Conservation (phyloP, 2,113 vertebrate genomes). For the Otocyon megalotis region DNA sequence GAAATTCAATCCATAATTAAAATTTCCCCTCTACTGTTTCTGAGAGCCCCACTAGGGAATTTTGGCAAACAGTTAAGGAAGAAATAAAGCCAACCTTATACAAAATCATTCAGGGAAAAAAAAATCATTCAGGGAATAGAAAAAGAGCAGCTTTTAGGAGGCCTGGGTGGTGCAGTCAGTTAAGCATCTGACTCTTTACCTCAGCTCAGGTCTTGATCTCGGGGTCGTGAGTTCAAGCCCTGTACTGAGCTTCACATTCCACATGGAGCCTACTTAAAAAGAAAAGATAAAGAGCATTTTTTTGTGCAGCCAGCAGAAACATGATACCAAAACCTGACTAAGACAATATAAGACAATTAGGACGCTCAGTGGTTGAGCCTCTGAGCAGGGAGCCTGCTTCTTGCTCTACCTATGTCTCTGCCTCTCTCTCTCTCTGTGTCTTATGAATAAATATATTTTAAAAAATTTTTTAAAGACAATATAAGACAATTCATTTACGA, state of each 20-base stretch:
- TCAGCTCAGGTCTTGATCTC: background rate
- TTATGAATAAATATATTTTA: too few species aligned
- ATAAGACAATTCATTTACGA: background rate
- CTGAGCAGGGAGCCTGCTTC: too few species aligned
- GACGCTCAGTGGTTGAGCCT: too few species aligned
- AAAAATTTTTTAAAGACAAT: too few species aligned
- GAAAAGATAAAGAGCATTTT: background rate
- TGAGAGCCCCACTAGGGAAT: background rate
- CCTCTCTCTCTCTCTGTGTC: too few species aligned
- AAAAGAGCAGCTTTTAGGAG: background rate
- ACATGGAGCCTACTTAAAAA: background rate
- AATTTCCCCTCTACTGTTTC: background rate
- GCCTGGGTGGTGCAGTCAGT: background rate
- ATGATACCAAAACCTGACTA: background rate
- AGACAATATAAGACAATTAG: background rate
- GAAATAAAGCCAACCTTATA: background rate
- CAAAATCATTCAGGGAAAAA: background rate
- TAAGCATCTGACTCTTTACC: background rate
- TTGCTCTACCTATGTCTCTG: too few species aligned
- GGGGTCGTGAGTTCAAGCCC: too few species aligned
- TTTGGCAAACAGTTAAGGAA: background rate
- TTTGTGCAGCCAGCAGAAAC: background rate
- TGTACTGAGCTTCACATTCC: too few species aligned
- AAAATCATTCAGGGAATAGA: background rate
- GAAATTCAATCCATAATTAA: background rate